Base-by-base conservation (phyloP, 2,113 vertebrate species). In the Cyphomyrus plagiostoma region DNA sequence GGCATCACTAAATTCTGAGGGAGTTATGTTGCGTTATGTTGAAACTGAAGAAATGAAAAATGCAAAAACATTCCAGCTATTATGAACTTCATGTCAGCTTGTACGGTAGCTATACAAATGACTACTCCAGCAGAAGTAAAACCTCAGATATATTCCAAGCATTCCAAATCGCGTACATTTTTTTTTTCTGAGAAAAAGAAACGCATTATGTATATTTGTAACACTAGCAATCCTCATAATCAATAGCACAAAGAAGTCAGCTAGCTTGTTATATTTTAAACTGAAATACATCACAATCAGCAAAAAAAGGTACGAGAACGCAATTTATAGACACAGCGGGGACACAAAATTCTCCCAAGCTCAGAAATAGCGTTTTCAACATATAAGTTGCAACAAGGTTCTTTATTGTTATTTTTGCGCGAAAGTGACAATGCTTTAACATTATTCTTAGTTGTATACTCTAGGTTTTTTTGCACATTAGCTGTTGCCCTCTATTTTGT, bases 401-500 rank as follows among this genome's bases (percentile, higher is more conserved):
- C 56, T 62, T 21, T 62, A 62, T 58, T 23, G 19, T 56, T 56
- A 56, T 21, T 56, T 21, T 56, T 56, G 9, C 1, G 3, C 0
- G 7, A 77, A 77, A 39, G 3, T 39, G 13, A 77, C 11, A 77
- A 19, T 77, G 30, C 30, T 13, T 19, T 77, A 39, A 17, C 30
- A 30, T 66, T 62, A 62, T 56, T 56, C 19, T n/a, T 35, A 13
- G 30, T 74, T 30, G 70, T 0, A 19, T 74, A 39, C 11, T 74
- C 2, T 9, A 30, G 70, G 13, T 23, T 88, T 58, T n/a, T 70
- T 74, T 13, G 21, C 17, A 39, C 30, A 3, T 17, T 13, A 39
- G 46, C 62, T 19, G 35, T 19, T 80, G 88, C 88, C 88, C 88
- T 89, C 88, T 89, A 89, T n/a, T n/a, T 52, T 52, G 13, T 0